These are phyloP conservation scores for Invenusta paracnida DNA, from an alignment of 2,888 invertebrate genomes.

Conservation along the genomic window DNA sequence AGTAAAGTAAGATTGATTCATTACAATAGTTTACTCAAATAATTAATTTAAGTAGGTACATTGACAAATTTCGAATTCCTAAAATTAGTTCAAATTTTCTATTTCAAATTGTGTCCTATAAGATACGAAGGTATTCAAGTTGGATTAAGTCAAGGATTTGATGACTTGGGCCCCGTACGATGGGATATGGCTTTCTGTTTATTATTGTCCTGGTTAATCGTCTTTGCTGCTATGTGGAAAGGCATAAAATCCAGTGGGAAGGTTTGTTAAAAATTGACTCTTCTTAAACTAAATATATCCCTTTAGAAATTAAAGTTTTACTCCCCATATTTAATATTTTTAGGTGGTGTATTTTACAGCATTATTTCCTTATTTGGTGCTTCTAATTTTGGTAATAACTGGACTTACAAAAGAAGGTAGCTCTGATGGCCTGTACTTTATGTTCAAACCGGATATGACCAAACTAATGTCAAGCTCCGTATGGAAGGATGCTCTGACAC, in stretches of 20 bases:
- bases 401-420: constrained; percentile 8
- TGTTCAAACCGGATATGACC: background rate
- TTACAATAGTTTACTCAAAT: too few relatives aligned
- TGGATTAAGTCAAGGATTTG: background rate
- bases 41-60: too few relatives aligned
- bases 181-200: background rate
- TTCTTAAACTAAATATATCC: too few relatives aligned
- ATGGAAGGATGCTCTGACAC: background rate
- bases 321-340: background rate
- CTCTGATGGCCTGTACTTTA: background rate
- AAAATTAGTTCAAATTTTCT: too few relatives aligned
- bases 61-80: too few relatives aligned
- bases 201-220: background rate
- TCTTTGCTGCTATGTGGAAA: background rate
- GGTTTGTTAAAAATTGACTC: background rate
- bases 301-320: too few relatives aligned
- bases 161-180: background rate
- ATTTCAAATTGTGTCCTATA: too few relatives aligned
- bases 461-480: background rate
- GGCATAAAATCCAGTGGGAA: background rate
- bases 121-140: background rate
- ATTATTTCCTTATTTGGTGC: background rate
- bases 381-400: background rate
- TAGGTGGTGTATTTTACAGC: constrained; percentile 3
- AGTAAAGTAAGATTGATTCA: too few relatives aligned